Conservation (phyloP, 2,797 vertebrate species). For the Typhlichthys eigenmanni region DNA sequence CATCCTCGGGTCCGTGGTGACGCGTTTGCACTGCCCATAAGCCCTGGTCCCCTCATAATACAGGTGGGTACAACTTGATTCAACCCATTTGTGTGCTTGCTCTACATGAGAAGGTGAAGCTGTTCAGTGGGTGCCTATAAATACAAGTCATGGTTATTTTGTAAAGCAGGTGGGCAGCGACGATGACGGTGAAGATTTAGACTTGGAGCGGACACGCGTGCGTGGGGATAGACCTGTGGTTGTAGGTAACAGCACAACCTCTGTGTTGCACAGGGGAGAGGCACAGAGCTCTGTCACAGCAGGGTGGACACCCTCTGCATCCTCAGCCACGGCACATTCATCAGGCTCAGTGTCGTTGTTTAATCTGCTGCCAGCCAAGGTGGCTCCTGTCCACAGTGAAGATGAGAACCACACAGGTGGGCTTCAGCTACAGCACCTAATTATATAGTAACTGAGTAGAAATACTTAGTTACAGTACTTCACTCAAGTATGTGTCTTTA, state of each 20-base stretch:
- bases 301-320: slow-evolving; percentile 41
- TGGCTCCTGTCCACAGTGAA: slow-evolving; percentile 39
- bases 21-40: slow-evolving; percentile 69
- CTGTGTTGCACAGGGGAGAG: slow-evolving; percentile 39
- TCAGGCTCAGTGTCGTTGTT: not conserved
- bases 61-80: slow-evolving; percentile 56
- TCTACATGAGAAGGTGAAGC: not conserved
- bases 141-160: slow-evolving; percentile 11
- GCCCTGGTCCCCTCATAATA: slow-evolving; percentile 62
- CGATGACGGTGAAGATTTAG: slow-evolving; percentile 72
- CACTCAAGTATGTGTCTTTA: too few species aligned
- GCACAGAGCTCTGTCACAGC: slow-evolving; percentile 36
- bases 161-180: slow-evolving; percentile 64
- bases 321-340: slow-evolving; percentile 33
- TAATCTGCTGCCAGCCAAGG: slow-evolving; percentile 38
- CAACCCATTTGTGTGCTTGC: not conserved
- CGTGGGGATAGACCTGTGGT: slow-evolving; percentile 55
- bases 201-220: slow-evolving; percentile 54
- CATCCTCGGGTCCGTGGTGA: slow-evolving; percentile 60
- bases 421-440: too few species aligned
- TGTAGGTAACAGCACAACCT: slow-evolving; percentile 53
- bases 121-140: not conserved
- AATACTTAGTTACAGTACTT: not conserved
- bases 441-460: not conserved
- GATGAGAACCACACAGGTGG: slow-evolving; percentile 46